Conservation (phyloP, 1,140 invertebrate genomes). For the Hydropsyche tenuis region DNA sequence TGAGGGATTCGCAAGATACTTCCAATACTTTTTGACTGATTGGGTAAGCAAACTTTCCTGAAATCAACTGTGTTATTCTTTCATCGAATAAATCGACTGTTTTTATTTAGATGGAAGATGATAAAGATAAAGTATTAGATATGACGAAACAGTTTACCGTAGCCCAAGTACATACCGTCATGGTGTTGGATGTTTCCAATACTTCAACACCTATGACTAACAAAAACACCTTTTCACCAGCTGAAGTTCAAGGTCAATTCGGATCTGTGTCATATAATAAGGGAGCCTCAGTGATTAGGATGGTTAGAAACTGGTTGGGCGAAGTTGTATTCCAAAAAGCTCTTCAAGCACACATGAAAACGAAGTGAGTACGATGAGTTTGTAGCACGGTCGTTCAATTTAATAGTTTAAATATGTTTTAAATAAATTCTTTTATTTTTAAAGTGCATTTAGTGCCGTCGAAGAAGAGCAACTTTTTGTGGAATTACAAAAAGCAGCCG, state of each 20-base stretch:
- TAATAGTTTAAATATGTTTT: no score
- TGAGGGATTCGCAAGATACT: slow-evolving; percentile 72
- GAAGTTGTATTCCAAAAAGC: slow-evolving; percentile 67
- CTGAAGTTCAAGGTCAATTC: slow-evolving; percentile 64
- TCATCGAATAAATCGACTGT: not conserved
- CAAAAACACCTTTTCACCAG: slow-evolving; percentile 60
- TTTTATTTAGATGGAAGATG: not conserved
- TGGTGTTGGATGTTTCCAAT: slow-evolving; percentile 69
- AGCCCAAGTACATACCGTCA: slow-evolving; percentile 60
- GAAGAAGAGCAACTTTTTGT: no score
- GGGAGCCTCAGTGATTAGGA: slow-evolving; percentile 75
- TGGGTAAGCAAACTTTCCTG: no score
- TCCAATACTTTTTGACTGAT: slow-evolving; percentile 72
- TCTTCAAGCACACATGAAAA: slow-evolving; percentile 54
- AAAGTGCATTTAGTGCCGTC: no score
- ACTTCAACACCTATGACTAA: slow-evolving; percentile 67
- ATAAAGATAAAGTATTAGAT: not conserved
- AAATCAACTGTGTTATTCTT: not conserved
- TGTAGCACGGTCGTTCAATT: no score
- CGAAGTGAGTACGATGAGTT: no score
- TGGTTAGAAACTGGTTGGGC: slow-evolving; percentile 75
- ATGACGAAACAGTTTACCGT: not conserved
- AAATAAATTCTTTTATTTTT: no score
- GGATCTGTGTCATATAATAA: slow-evolving; percentile 67
- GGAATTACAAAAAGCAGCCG: no score